phyloP scores from a whole-genome alignment of 1,140 invertebrate species.

The Orussus abietinus region DNA sequence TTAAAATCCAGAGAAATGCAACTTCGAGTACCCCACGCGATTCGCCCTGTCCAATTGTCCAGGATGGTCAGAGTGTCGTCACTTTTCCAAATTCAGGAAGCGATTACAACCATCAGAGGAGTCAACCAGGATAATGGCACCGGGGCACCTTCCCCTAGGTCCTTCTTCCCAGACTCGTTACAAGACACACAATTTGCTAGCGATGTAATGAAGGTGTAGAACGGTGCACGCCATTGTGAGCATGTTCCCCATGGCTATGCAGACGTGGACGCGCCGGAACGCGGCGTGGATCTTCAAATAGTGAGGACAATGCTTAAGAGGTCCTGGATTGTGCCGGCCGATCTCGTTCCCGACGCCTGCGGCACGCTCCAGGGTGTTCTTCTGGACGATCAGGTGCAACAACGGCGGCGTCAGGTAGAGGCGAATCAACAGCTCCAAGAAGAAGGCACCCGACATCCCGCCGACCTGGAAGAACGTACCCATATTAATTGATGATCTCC shows the following conservation, averaged over 20 bases:
- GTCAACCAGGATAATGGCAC: too few species aligned
- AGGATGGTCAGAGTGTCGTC: too few species aligned
- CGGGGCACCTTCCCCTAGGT: too few species aligned
- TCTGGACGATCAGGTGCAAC: slow-evolving; percentile 62
- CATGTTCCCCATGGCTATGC: slow-evolving; percentile 70
- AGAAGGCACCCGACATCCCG: slow-evolving; percentile 64
- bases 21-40: too few species aligned
- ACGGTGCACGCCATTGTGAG: slow-evolving; percentile 67
- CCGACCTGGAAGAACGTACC: slow-evolving; percentile 56
- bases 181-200: slow-evolving; percentile 57
- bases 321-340: slow-evolving; percentile 62
- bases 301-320: slow-evolving; percentile 65
- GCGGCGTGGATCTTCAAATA: slow-evolving; percentile 65
- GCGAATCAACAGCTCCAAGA: slow-evolving; percentile 65
- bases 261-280: slow-evolving; percentile 67
- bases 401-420: slow-evolving; percentile 66
- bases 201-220: slow-evolving; percentile 66
- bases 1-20: too few species aligned
- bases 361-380: slow-evolving; percentile 64
- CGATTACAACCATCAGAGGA: too few species aligned
- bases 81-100: too few species aligned
- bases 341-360: slow-evolving; percentile 70
- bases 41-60: too few species aligned
- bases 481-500: slow-evolving; percentile 5
- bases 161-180: too few species aligned